Evolutionary conservation across 2,113 vertebrate genomes (phyloP).

Genomic region (Buteo buteo): DNA sequence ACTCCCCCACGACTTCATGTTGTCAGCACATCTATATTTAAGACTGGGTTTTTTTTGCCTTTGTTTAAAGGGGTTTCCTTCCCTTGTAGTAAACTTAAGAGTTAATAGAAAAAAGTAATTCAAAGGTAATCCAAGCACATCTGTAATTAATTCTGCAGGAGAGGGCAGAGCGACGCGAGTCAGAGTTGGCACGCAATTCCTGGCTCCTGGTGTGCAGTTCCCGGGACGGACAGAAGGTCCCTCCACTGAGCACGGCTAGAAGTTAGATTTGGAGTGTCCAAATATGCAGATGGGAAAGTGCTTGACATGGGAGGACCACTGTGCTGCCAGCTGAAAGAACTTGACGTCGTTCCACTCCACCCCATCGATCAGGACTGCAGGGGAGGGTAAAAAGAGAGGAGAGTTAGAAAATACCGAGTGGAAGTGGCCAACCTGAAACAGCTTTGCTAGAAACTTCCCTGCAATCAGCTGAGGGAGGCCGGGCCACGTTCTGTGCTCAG

Average conservation of each 20-base stretch:
- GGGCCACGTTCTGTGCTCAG: neutral
- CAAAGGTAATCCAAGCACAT: slow-evolving; percentile 63
- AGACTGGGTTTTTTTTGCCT: slow-evolving; percentile 48
- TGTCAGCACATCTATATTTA: slow-evolving; percentile 56
- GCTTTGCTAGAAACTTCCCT: neutral
- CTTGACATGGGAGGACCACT: slow-evolving; percentile 98
- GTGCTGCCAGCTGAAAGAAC: slow-evolving; percentile 97
- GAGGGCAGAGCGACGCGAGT: slow-evolving; percentile 19
- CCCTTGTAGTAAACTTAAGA: slow-evolving; percentile 68
- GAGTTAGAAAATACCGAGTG: neutral
- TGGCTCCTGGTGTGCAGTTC: slow-evolving; percentile 60
- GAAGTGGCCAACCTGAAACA: neutral
- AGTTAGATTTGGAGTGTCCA: slow-evolving; percentile 88
- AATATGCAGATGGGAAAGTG: slow-evolving; percentile 97
- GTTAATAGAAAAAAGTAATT: slow-evolving; percentile 67
- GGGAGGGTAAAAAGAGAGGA: neutral
- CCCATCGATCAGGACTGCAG: slow-evolving; percentile 90
- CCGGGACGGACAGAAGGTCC: neutral
- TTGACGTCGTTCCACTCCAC: slow-evolving; percentile 98
- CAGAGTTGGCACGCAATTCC: slow-evolving; percentile 57
- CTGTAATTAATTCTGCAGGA: slow-evolving; percentile 62
- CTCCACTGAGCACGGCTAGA: slow-evolving; percentile 67
- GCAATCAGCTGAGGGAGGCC: neutral
- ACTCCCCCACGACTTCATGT: slow-evolving; percentile 10
- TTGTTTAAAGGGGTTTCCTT: slow-evolving; percentile 65